Base-by-base conservation (phyloP, 2,888 invertebrate genomes). In the Sericinus montela region DNA sequence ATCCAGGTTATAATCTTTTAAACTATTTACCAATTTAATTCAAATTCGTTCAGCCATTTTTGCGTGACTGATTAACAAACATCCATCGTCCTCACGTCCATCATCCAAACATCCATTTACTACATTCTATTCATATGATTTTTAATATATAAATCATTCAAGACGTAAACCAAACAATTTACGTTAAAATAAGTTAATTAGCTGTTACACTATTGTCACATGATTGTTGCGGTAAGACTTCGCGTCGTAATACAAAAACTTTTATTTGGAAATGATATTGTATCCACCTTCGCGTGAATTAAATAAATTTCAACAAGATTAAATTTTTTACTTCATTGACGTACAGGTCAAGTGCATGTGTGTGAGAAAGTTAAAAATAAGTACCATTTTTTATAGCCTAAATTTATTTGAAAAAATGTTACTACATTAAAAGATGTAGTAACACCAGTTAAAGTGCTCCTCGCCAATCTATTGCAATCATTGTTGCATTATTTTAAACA, bases 201-300 rank as follows among this genome's bases (percentile, higher is more conserved):
- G 14, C 1, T 32, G 16, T 15, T 35, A 35, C 48, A 48, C 44
- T 49, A 44, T 46, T 49, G 44, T 39, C 44, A 39, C 35, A 35
- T 35, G 16, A 34, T 49, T 44, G 44, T 49, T 49, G 29, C 44
- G 19, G 19, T 44, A 38, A 44, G 8, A 44, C 14, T 49, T 49
- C 44, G 44, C 39, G 44, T 10, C 14, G 19, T 34, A 29, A 38
- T 32, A 13, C n/a, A 28, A 44, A 14, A 44, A 49, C 15, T 16
- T 38, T 30, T 30, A 37, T 49, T 49, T 49, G 34, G 44, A 35
- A 49, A 43, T 13, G 1, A 29, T n/a, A 36, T 23, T 39, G 34
- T 39, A 40, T 32, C 19, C 38, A 34, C 23, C 10, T 14, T 29
- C 10, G 19, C 19, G 43, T 48, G 34, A 25, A 39, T 34, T 44